Conservation (phyloP, 2,888 invertebrate species). For the Drosophila mimetica region DNA sequence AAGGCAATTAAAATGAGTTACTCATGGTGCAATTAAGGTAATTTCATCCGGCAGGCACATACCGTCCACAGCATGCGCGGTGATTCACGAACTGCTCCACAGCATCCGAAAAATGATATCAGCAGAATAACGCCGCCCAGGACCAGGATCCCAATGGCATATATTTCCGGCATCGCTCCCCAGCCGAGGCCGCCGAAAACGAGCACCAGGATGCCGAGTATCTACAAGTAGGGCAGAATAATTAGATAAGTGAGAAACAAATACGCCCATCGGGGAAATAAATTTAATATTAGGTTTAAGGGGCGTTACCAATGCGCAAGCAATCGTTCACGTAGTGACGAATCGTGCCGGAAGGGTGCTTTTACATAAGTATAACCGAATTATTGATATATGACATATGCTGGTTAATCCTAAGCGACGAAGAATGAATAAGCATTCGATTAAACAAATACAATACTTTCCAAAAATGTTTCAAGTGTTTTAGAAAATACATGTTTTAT, state of each 20-base stretch:
- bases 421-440: too few species aligned
- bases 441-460: too few species aligned
- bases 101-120: slow-evolving; percentile 79
- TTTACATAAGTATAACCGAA: too few species aligned
- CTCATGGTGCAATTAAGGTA: neutral
- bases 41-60: slow-evolving; percentile 15
- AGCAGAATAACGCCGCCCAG: slow-evolving; percentile 73
- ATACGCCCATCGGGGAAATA: neutral
- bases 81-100: slow-evolving; percentile 78
- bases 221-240: slow-evolving; percentile 44
- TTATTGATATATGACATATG: too few species aligned
- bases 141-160: slow-evolving; percentile 74
- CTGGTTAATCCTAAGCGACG: too few species aligned
- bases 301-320: slow-evolving; percentile 13
- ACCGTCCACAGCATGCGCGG: slow-evolving; percentile 80
- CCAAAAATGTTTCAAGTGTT: too few species aligned
- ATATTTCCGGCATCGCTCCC: slow-evolving; percentile 78
- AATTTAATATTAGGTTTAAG: neutral
- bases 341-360: too few species aligned
- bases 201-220: slow-evolving; percentile 75
- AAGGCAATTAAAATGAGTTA: slow-evolving; percentile 1
- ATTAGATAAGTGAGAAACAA: slow-evolving; percentile 1
- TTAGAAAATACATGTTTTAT: too few species aligned
- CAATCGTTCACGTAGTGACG: neutral
- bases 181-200: slow-evolving; percentile 75